Base-by-base conservation (phyloP, 2,888 invertebrate genomes). In the Malacosoma neustria region DNA sequence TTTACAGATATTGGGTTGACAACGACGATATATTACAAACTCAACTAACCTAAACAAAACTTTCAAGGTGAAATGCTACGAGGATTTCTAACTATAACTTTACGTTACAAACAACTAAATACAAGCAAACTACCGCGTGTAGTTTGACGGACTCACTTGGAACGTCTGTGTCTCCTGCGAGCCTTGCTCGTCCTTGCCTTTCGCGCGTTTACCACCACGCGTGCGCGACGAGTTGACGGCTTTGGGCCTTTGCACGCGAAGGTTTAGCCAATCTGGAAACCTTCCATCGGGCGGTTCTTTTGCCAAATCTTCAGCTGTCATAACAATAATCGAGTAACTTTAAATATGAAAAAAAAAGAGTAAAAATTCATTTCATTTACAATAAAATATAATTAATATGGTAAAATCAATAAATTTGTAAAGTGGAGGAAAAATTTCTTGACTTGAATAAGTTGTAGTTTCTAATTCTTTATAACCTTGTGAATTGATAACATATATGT, bases 241-340 rank as follows among this genome's bases (percentile, higher is more conserved):
- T 45, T 73, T 73, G 34, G 75, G 76, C 45, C 85, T 71, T 45
- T 85, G 84, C 34, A 81, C 74, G 37, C 80, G 77, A 40, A 72
- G 65, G 53, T 79, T 61, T 54, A 84, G 37, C 87, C 87, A 77
- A 63, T 82, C 75, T 46, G 76, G 58, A 54, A 84, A 86, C 45
- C 87, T 72, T 29, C 77, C 75, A 13, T 51, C 56, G 3, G 86
- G 85, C 1, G 86, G 86, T 46, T 86, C 84, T 42, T 76, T 68
- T 3, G 77, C 73, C 42, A 88, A 61, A 38, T 88, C 77, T 43
- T 70, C 80, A 40, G 88, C 88, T 88, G 61, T 29, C 61, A 58
- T 41, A 38, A 48, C 39, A 36, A 36, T 41, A 36, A 31, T n/a
- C n/a, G n/a, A n/a, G n/a, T n/a, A n/a, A n/a, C n/a, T n/a, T n/a